Conservation (phyloP, 2,888 invertebrate genomes). For the Clivina fossor region DNA sequence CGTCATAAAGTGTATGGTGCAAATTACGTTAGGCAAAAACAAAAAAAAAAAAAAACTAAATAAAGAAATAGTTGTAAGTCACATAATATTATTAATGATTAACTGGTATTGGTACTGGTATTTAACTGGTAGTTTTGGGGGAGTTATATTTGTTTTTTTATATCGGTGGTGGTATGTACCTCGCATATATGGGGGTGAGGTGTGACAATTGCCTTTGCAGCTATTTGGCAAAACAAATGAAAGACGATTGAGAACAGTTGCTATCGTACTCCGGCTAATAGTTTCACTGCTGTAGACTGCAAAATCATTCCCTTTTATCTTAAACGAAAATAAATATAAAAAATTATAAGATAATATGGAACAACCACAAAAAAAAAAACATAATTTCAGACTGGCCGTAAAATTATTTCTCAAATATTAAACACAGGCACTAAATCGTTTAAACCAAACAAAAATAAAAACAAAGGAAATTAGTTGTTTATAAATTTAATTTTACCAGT, state of each 20-base stretch:
- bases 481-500: too few species aligned
- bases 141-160: too few species aligned
- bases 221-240: conserved; percentile 68
- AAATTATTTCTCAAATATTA: too few species aligned
- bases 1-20: too few species aligned
- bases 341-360: conserved; percentile 44
- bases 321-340: conserved; percentile 50
- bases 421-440: conserved; percentile 2
- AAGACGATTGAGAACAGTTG: conserved; percentile 56
- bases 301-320: conserved; percentile 53
- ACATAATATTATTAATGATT: too few species aligned
- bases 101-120: too few species aligned
- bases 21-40: too few species aligned
- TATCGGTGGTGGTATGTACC: conserved; percentile 58
- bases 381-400: conserved; percentile 13
- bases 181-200: conserved; percentile 70
- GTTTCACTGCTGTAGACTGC: conserved; percentile 51
- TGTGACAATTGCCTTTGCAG: conserved; percentile 71
- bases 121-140: too few species aligned
- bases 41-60: too few species aligned
- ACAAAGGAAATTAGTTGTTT: neutral
- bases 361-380: neutral
- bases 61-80: too few species aligned
- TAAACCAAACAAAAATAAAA: conserved; percentile 9
- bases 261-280: conserved; percentile 49